Evolutionary conservation across 2,113 vertebrate species (phyloP), one percentile per base, ranked within the genome.

Genomic region (Mystacornis crossleyi): DNA sequence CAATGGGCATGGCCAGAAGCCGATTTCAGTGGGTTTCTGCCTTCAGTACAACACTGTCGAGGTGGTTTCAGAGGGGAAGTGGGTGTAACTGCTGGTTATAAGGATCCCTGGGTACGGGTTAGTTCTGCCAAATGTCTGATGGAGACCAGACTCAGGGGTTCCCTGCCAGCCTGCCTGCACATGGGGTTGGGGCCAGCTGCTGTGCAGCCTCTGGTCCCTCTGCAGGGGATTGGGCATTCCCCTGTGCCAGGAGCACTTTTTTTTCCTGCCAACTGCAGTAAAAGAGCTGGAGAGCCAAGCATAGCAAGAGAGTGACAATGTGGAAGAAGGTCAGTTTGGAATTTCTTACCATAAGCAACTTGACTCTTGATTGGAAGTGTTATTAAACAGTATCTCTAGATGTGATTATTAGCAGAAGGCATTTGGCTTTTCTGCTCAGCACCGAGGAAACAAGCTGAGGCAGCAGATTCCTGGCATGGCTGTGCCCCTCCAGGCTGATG

Each of bases 201-300:
- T 72, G 14, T 29, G 69, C 38, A 64, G 64, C 58, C 20, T 43
- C 67, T 5, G 8, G 20, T 26, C 72, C 29, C 36, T 47, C 48
- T 60, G 48, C 0, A 1, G 43, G 40, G 9, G 4, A 60, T 4
- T 1, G 5, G 61, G 43, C 48, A 75, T 42, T 34, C 29, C 38
- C 23, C 23, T 60, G 33, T 0, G 4, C 54, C 71, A 47, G 77
- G 12, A 69, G 26, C 11, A 18, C 33, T 38, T 65, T 34, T 33
- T 16, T 23, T 42, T 24, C 0, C 0, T n/a, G 2, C 57, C 38
- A 9, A 18, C 45, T 90, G 81, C 20, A 0, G 0, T 54, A 58
- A 29, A 38, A 57, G 14, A 67, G 33, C 29, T 34, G 62, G 43
- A 75, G 33, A 58, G 47, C 29, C 42, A 45, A 62, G 60, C 25